A percentile compares a stretch with the other conserved stretches of the same genome.
Conservation (phyloP, 2,113 vertebrate species). For the Anser cygnoides region DNA sequence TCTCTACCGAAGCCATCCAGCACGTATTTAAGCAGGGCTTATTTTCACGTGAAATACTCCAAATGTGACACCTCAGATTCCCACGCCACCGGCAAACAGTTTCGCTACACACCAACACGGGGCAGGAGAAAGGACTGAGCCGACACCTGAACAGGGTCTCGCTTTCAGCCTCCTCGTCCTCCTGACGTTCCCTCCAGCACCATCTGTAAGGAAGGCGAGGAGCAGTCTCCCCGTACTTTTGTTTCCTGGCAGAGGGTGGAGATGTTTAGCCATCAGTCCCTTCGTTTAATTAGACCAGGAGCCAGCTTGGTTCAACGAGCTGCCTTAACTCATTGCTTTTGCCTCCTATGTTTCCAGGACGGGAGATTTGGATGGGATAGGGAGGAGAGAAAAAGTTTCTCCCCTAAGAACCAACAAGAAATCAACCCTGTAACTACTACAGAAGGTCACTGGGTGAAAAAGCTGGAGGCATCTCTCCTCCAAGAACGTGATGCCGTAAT, state of each 20-base stretch:
- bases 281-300: not conserved
- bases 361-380: not conserved
- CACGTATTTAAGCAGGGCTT: rapidly evolving
- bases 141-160: not conserved
- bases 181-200: not conserved
- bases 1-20: not conserved
- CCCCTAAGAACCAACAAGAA: not conserved
- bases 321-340: not conserved
- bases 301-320: not conserved
- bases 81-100: not conserved
- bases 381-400: not conserved
- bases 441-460: not conserved
- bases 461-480: not conserved
- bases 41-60: not conserved
- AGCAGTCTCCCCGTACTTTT: not conserved
- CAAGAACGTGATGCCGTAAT: rapidly evolving
- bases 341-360: not conserved
- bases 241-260: not conserved
- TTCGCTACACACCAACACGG: not conserved
- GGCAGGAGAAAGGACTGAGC: rapidly evolving
- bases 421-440: not conserved
- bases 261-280: not conserved
- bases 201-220: not conserved
- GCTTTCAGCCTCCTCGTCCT: not conserved
- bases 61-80: rapidly evolving